Evolutionary conservation across 2,113 vertebrate species (phyloP).

Genomic region (Plotosus lineatus): DNA sequence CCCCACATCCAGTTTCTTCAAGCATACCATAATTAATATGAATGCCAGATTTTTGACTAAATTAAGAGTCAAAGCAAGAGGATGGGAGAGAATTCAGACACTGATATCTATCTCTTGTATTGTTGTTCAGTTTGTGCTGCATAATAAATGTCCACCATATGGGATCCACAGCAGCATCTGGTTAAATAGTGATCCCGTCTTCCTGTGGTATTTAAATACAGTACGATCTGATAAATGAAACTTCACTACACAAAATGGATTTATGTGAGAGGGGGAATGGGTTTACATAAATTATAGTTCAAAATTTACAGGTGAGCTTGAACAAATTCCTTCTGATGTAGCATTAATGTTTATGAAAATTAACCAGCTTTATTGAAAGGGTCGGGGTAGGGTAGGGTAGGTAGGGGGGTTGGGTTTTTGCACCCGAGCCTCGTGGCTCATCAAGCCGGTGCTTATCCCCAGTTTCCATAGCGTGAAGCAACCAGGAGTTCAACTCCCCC

Average conservation of each 20-base stretch:
- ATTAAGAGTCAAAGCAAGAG: neutral
- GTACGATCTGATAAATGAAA: neutral
- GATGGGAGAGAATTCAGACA: neutral
- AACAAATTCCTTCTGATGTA: neutral
- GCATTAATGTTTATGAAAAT: no score
- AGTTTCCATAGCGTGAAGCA: no score
- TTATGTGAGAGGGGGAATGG: neutral
- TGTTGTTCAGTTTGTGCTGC: neutral
- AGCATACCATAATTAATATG: constrained; percentile 33
- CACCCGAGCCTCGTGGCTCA: no score
- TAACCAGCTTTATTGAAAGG: no score
- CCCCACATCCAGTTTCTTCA: constrained; percentile 1
- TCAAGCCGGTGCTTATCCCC: no score
- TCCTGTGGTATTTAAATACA: neutral
- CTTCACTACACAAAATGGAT: neutral
- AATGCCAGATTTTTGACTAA: constrained; percentile 18
- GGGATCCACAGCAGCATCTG: neutral
- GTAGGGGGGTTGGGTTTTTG: no score
- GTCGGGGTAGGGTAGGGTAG: no score
- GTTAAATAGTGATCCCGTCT: neutral
- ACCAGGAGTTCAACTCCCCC: no score
- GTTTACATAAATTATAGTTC: neutral
- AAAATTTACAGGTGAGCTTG: neutral
- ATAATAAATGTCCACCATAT: neutral
- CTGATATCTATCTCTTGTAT: neutral